These are phyloP conservation scores for Cygnus atratus DNA, from an alignment of 2,113 vertebrate species.

Conservation along the genomic window DNA sequence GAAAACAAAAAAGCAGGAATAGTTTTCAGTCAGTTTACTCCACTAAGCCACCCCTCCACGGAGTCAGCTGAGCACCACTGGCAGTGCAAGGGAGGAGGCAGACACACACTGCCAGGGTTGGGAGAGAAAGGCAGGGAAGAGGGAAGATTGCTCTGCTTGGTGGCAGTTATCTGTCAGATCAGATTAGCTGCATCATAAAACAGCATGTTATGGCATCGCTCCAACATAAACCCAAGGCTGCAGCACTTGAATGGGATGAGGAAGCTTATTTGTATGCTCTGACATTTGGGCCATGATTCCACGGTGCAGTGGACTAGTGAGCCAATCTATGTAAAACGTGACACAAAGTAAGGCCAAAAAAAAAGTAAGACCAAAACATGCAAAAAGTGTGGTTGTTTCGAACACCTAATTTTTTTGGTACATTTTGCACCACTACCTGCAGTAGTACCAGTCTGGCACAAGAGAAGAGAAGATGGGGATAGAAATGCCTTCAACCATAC, in stretches of 20 bases:
- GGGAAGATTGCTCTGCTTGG: constrained; percentile 3
- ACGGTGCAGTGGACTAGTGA: neutral
- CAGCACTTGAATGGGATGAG: constrained; percentile 23
- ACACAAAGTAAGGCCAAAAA: neutral
- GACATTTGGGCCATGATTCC: fast-evolving
- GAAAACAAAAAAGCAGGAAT: neutral
- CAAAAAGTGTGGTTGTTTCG: neutral
- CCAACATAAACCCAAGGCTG: neutral
- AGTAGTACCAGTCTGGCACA: fast-evolving
- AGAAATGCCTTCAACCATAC: neutral
- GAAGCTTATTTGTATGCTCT: constrained; percentile 9
- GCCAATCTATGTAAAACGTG: neutral
- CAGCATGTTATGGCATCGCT: constrained; percentile 16
- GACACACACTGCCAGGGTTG: fast-evolving
- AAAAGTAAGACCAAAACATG: neutral
- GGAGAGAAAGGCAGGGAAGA: constrained; percentile 1
- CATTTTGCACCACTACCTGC: neutral
- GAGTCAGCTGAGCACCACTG: fast-evolving
- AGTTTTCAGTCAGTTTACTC: neutral
- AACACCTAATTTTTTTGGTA: neutral
- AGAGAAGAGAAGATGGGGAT: neutral
- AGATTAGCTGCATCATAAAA: constrained; percentile 44
- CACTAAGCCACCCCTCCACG: neutral
- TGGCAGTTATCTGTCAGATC: constrained; percentile 50
- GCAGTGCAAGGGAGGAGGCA: neutral